These are phyloP conservation scores for Oxyteleia sp. DNA, from an alignment of 2,888 invertebrate species.

Conservation along the genomic window DNA sequence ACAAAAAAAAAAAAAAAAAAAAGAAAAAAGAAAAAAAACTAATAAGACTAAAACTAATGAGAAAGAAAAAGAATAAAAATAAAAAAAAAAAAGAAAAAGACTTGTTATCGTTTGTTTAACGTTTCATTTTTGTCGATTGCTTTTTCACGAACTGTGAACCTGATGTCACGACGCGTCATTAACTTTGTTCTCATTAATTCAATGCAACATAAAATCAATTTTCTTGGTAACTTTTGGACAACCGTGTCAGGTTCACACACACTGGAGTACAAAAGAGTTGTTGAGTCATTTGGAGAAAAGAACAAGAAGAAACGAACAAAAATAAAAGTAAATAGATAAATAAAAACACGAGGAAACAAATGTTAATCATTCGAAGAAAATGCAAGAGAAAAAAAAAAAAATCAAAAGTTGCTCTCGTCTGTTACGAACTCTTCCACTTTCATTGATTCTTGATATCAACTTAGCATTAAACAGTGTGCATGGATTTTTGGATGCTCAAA, in stretches of 20 bases:
- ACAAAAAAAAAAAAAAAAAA: constrained; percentile 65
- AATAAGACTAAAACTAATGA: no score
- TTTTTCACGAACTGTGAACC: constrained; percentile 73
- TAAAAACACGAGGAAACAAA: no score
- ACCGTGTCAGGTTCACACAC: constrained; percentile 63
- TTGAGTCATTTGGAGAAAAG: constrained; percentile 64
- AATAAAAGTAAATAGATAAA: constrained; percentile 22
- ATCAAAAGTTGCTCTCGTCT: constrained; percentile 77
- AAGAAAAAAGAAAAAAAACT: constrained; percentile 3
- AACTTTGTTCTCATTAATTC: constrained; percentile 66
- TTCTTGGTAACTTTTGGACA: constrained; percentile 62
- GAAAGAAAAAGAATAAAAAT: no score
- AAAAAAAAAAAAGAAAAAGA: no score
- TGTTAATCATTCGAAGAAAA: no score
- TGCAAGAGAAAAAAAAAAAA: constrained; percentile 68
- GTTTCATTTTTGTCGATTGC: constrained; percentile 25
- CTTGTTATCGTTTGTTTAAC: constrained; percentile 9
- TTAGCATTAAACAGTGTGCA: constrained; percentile 84
- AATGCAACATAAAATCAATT: constrained; percentile 69
- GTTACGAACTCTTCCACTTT: constrained; percentile 81
- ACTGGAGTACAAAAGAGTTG: constrained; percentile 11
- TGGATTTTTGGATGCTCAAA: constrained; percentile 85
- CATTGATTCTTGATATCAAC: constrained; percentile 79
- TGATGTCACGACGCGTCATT: constrained; percentile 53
- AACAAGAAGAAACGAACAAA: constrained; percentile 45